Evolutionary conservation across 2,888 invertebrate species (phyloP), one percentile per base, ranked within the genome.

Genomic region (Salticus scenicus): DNA sequence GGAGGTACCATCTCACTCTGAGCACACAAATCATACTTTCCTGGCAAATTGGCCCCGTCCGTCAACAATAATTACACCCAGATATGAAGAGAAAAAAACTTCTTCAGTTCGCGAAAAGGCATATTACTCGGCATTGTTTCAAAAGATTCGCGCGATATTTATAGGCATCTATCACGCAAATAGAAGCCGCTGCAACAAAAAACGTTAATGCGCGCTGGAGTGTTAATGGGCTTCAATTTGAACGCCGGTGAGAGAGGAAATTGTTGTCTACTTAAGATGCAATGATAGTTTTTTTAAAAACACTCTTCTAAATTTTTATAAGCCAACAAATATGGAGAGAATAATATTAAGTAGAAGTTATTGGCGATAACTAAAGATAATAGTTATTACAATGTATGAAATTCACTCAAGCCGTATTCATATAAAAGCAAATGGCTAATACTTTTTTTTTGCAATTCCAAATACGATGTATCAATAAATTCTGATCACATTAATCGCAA

Each of bases 51-150:
- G 80, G 80, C 63, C 80, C 79, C 76, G 75, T 80, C 86, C 86
- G 86, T 86, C 86, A 86, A 86, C 86, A 86, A 80, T 86, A 86
- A 86, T 86, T 86, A 86, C 86, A 80, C 75, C 71, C 86, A 86
- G 85, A 79, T 79, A 84, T 69, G 82, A 75, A 75, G 75, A 74
- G 31, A 31, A 30, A 42, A 57, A 70, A 75, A 63, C 70, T 33
- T 75, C 63, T 57, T 66, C 27, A 12, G 37, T 12, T 47, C 57
- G 30, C 30, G 24, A 72, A 72, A 33, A 51, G 20, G 27, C 57
- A 31, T 24, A 37, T 27, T 33, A 37, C n/a, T 7, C 33, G n/a
- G 77, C 83, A 84, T 84, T 84, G 83, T 84, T 84, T 77, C 27
- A 64, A 71, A 42, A 64, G 74, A 70, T 66, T 33, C 17, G 14